These are phyloP conservation scores for Zaprionus africanus DNA, from an alignment of 1,140 invertebrate genomes.

Conservation along the genomic window DNA sequence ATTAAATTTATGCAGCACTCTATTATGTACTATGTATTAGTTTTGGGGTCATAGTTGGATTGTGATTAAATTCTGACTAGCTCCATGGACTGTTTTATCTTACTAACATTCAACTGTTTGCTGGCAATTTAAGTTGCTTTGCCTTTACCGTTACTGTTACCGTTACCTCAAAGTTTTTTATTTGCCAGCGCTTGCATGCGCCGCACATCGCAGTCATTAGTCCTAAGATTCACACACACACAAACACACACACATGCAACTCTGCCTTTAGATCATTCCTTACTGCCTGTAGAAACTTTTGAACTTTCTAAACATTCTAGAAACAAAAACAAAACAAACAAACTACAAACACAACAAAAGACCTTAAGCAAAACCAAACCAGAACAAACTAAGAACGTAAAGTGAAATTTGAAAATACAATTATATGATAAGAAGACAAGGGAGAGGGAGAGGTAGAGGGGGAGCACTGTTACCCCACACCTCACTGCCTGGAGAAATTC, in stretches of 20 bases:
- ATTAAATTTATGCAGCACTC: too few relatives aligned
- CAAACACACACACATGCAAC: neutral
- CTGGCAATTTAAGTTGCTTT: constrained; percentile 15
- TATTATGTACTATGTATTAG: too few relatives aligned
- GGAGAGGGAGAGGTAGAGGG: neutral
- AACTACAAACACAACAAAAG: constrained; percentile 4
- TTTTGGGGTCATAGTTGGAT: too few relatives aligned
- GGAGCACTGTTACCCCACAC: neutral
- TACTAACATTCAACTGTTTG: neutral
- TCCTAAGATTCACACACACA: constrained; percentile 48
- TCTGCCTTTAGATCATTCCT: constrained; percentile 21
- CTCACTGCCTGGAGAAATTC: constrained; percentile 40
- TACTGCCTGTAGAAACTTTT: constrained; percentile 42
- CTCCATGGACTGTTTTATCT: neutral
- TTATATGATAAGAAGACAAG: constrained; percentile 11
- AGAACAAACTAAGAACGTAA: constrained; percentile 20
- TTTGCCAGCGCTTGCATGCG: constrained; percentile 22
- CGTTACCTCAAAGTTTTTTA: constrained; percentile 57
- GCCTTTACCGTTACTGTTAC: constrained; percentile 54
- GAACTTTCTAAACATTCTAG: constrained; percentile 19
- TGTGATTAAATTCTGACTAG: neutral
- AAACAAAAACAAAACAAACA: constrained; percentile 7
- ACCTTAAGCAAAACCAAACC: constrained; percentile 2
- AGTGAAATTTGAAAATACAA: constrained; percentile 5
- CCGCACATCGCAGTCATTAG: constrained; percentile 65